Base-by-base conservation (phyloP, 2,888 invertebrate species). In the Sicus ferrugineus region DNA sequence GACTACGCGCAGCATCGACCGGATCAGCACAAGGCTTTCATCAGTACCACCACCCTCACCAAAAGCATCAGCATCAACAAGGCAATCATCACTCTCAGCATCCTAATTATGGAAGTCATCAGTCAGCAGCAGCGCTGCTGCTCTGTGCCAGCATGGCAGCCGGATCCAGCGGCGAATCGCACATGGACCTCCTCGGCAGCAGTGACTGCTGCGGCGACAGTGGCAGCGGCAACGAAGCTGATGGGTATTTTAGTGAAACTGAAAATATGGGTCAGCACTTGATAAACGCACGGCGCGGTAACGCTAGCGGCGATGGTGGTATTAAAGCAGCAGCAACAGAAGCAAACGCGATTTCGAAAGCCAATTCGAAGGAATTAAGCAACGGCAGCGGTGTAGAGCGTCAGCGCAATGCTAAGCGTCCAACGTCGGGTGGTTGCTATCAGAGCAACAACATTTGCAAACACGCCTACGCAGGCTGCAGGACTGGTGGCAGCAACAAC, bases 181-280 rank as follows among this genome's bases (percentile, higher is more conserved):
- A 66, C 66, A 30, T 67, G 67, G 74, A 72, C 11, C 65, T 70
- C 62, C 69, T 69, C 34, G 76, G 79, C 31, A 72, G 82, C 67
- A 84, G 81, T 75, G 77, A 81, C 67, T 85, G 86, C 65, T 81
- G 81, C 76, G 85, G 84, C 72, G 75, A 80, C 73, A 78, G 80
- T 76, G 78, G 77, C 77, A 81, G 83, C 72, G 75, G 74, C 72
- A 79, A 77, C 75, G 85, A 85, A 79, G 83, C 82, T 78, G 85
- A 85, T 83, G 85, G 84, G 78, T 79, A 83, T 83, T 84, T 84
- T 84, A 83, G 84, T 83, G 84, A 85, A 84, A 79, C 78, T 80
- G 83, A 84, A 81, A 83, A 83, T 83, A 79, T 83, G 83, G 83
- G 84, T 82, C 76, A 85, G 78, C 81, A 85, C 84, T 77, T 85